Evolutionary conservation across 1,140 invertebrate species (phyloP).

Genomic region (Theocolax elegans): DNA sequence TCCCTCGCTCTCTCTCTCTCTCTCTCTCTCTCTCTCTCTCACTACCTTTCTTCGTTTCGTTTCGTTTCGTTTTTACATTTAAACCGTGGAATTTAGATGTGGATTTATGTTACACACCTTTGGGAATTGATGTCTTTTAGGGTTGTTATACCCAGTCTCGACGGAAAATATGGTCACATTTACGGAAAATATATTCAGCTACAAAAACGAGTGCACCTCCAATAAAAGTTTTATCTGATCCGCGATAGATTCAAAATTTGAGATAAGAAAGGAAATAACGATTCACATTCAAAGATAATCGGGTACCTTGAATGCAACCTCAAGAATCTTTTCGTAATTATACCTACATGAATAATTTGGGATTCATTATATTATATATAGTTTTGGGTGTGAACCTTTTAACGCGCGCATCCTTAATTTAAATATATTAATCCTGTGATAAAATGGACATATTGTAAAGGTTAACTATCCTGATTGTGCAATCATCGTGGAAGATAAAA

Average conservation of each 20-base stretch:
- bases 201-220: no score
- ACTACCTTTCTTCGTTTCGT: neutral
- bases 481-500: no score
- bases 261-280: neutral
- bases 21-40: neutral
- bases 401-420: no score
- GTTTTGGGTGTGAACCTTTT: no score
- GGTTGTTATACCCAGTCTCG: neutral
- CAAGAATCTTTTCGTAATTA: no score
- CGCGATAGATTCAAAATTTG: neutral
- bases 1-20: neutral
- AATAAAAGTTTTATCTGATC: neutral
- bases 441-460: no score
- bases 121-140: neutral
- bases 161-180: neutral
- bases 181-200: neutral
- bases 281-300: neutral
- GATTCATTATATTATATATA: no score
- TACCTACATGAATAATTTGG: no score
- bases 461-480: no score
- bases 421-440: no score
- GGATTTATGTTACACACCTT: conserved; percentile 7
- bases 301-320: no score
- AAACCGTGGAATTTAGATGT: conserved; percentile 17
- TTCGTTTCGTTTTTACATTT: no score